phyloP scores from a whole-genome alignment of 2,888 invertebrate species.

The Choreutis nemorana region DNA sequence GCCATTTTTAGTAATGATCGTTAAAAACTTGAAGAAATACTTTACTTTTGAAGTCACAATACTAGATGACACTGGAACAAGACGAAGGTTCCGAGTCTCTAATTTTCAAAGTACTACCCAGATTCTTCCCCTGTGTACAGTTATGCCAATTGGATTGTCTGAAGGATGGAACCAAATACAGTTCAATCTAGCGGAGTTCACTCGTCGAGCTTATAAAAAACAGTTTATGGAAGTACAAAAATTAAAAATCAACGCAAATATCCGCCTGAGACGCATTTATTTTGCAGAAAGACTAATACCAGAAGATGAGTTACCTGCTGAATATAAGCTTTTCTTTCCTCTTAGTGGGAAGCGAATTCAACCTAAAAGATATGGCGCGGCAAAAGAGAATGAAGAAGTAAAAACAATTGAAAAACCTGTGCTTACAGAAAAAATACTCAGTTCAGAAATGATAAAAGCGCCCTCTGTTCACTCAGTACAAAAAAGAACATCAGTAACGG shows the following conservation, averaged over 20 bases:
- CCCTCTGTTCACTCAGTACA: slow-evolving; percentile 15
- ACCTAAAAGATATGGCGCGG: slow-evolving; percentile 14
- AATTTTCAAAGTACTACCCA: slow-evolving; percentile 89
- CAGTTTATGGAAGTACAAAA: slow-evolving; percentile 90
- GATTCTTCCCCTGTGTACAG: slow-evolving; percentile 84
- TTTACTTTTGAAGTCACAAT: slow-evolving; percentile 92
- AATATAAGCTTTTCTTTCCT: slow-evolving; percentile 87
- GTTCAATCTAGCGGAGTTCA: slow-evolving; percentile 97
- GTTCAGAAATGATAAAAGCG: slow-evolving; percentile 10
- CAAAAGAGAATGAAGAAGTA: slow-evolving; percentile 8
- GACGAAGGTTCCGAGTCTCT: slow-evolving; percentile 91
- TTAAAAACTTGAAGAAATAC: slow-evolving; percentile 97
- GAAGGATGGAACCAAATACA: slow-evolving; percentile 92
- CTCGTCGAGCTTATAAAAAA: slow-evolving; percentile 93
- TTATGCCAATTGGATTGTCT: slow-evolving; percentile 94
- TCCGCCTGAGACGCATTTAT: slow-evolving; percentile 90
- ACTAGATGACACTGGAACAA: slow-evolving; percentile 89
- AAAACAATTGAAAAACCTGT: slow-evolving; percentile 15
- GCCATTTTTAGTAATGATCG: slow-evolving; percentile 94
- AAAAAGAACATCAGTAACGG: slow-evolving; percentile 10
- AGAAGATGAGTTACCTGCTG: slow-evolving; percentile 90
- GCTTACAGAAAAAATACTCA: no score
- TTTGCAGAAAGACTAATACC: slow-evolving; percentile 87
- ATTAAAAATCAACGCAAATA: slow-evolving; percentile 96
- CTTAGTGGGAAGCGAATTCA: no score